phyloP scores from a whole-genome alignment of 2,888 invertebrate species.

The Ashinkailepas kermadecensis region DNA sequence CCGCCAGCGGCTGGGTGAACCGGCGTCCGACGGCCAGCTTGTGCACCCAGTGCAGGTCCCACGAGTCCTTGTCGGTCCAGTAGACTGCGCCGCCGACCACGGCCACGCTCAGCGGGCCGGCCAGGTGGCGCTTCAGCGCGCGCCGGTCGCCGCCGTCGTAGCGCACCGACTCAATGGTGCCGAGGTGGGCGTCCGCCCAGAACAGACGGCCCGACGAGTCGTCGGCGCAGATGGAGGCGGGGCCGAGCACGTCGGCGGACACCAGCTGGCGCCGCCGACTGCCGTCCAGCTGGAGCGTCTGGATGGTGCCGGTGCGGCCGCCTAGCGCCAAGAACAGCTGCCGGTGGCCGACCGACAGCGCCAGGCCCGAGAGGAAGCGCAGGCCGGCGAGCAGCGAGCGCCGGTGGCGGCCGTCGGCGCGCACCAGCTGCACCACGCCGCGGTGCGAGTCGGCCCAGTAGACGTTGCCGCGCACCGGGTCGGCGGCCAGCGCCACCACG shows the following conservation, averaged over 20 bases:
- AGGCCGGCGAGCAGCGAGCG: neutral
- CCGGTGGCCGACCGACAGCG: neutral
- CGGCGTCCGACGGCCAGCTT: too few species aligned
- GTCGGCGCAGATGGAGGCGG: neutral
- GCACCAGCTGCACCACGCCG: neutral
- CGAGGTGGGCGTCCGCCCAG: conserved; percentile 8
- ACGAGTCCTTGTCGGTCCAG: neutral
- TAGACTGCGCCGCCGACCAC: neutral
- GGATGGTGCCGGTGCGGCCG: neutral
- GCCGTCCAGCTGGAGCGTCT: conserved; percentile 15
- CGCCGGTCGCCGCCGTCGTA: neutral
- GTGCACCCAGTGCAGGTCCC: neutral
- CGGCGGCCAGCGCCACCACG: neutral
- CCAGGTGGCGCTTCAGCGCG: neutral
- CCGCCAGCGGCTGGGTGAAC: neutral
- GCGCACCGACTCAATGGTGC: neutral
- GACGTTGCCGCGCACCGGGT: conserved; percentile 5
- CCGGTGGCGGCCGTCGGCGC: conserved; percentile 1
- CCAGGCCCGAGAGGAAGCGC: neutral
- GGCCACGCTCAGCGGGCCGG: neutral
- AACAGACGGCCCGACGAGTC: neutral
- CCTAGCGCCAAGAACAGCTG: neutral
- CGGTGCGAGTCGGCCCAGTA: conserved; percentile 13
- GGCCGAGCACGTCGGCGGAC: neutral
- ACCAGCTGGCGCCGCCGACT: neutral